Conservation (phyloP, 2,113 vertebrate genomes). For the Oxyruncus cristatus region DNA sequence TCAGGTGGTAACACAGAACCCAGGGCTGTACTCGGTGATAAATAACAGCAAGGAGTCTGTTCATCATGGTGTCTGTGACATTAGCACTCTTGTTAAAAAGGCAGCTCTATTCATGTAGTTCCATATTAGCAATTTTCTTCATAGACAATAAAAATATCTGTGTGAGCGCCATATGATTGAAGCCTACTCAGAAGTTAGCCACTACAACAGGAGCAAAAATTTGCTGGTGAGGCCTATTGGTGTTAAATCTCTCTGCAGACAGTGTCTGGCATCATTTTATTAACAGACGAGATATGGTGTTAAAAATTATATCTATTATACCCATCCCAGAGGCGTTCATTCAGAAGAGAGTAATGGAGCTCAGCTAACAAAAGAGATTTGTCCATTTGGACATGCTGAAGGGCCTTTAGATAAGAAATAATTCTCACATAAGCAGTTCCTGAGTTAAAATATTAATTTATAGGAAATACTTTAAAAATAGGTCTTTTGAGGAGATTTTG, state of each 20-base stretch:
- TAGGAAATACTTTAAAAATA: conserved; percentile 41
- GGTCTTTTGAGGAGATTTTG: conserved; percentile 38
- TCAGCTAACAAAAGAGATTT: conserved; percentile 68
- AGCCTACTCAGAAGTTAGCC: not conserved
- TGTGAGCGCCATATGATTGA: not conserved
- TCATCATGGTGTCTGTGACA: not conserved
- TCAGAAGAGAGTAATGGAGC: conserved; percentile 58
- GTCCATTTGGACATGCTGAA: conserved; percentile 54
- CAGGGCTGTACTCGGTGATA: not conserved
- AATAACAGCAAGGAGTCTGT: not conserved
- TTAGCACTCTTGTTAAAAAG: not conserved
- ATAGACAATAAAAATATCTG: not conserved
- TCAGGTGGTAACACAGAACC: not conserved
- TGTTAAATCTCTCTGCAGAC: conserved; percentile 32
- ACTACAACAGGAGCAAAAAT: not conserved
- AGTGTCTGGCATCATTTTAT: conserved; percentile 45
- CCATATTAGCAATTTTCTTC: not conserved
- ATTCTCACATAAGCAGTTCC: conserved; percentile 42
- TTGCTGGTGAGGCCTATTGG: not conserved
- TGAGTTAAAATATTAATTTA: conserved; percentile 60
- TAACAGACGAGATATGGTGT: conserved; percentile 17
- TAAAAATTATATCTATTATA: conserved; percentile 51
- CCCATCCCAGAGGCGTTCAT: conserved; percentile 42
- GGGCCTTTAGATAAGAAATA: conserved; percentile 49
- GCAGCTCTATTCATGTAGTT: not conserved